Evolutionary conservation across 2,113 vertebrate species (phyloP).

Genomic region (Fulica atra): DNA sequence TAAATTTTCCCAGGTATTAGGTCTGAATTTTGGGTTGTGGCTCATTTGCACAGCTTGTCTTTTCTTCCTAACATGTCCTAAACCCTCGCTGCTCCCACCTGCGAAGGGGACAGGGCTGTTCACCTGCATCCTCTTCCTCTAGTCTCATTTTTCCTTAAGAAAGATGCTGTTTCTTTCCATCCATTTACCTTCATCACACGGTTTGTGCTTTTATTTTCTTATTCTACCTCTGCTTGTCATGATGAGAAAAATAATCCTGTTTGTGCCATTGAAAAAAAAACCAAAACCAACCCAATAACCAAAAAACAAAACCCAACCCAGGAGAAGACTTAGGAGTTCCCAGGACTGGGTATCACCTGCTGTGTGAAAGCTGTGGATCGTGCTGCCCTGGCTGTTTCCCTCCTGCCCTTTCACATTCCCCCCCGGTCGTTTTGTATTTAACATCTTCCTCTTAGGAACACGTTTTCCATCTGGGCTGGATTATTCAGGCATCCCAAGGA

Average conservation of each 20-base stretch:
- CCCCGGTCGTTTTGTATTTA: background rate
- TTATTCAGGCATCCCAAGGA: background rate
- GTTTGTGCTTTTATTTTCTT: background rate
- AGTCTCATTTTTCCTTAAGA: background rate
- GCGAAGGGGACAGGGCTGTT: background rate
- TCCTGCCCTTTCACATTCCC: background rate
- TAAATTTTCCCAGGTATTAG: background rate
- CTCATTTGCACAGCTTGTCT: background rate
- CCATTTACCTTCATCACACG: rapidly evolving
- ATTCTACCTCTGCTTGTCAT: rapidly evolving
- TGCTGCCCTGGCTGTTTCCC: background rate
- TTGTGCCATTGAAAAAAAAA: background rate
- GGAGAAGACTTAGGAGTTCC: background rate
- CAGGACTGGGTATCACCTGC: background rate
- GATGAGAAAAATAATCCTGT: background rate
- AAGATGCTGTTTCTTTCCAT: background rate
- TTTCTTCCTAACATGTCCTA: background rate
- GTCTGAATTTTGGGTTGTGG: background rate
- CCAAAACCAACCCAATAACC: no score
- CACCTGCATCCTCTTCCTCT: background rate
- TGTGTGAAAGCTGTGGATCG: background rate
- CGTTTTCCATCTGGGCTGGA: background rate
- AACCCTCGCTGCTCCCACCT: background rate
- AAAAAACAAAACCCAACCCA: no score
- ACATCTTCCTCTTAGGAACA: background rate